Conservation (phyloP, 1,140 invertebrate species). For the Whitmania pigra region DNA sequence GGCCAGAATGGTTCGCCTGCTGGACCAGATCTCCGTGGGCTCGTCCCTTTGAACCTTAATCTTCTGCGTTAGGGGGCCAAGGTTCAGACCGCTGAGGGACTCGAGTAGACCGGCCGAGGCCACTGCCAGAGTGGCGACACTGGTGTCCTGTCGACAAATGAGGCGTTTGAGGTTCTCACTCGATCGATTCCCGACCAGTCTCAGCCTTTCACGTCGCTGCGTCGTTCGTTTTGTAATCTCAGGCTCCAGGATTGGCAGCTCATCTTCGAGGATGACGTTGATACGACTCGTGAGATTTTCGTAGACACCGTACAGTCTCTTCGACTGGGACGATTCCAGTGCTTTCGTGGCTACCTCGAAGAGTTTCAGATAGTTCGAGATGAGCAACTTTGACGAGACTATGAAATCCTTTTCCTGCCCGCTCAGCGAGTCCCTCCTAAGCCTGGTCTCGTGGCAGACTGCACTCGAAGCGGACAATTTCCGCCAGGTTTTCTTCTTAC, state of each 20-base stretch:
- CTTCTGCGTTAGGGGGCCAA: too few relatives aligned
- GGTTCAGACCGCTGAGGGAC: neutral
- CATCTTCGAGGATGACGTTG: slow-evolving; percentile 11
- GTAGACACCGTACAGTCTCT: slow-evolving; percentile 14
- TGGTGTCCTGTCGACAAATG: neutral
- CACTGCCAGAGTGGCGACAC: too few relatives aligned
- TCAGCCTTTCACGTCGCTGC: neutral
- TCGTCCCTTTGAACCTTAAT: too few relatives aligned
- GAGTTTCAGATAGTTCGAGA: slow-evolving; percentile 9
- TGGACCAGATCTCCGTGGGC: too few relatives aligned
- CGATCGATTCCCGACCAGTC: neutral
- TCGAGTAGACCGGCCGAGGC: neutral
- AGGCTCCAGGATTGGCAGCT: slow-evolving; percentile 11
- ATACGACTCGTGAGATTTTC: slow-evolving; percentile 12
- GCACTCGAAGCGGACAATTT: neutral
- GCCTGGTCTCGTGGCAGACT: neutral
- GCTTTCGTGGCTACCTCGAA: slow-evolving; percentile 16
- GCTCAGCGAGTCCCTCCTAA: slow-evolving; percentile 2
- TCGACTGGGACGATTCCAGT: slow-evolving; percentile 17
- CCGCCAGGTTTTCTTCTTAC: neutral
- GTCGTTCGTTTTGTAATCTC: neutral
- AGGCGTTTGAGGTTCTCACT: slow-evolving; percentile 4
- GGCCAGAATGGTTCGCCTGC: neutral
- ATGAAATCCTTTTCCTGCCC: neutral
- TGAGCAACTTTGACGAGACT: neutral